A percentile compares a stretch with the other conserved stretches of the same genome.
Evolutionary conservation across 1,140 invertebrate species (phyloP).

Genomic region (Chelonus insularis): DNA sequence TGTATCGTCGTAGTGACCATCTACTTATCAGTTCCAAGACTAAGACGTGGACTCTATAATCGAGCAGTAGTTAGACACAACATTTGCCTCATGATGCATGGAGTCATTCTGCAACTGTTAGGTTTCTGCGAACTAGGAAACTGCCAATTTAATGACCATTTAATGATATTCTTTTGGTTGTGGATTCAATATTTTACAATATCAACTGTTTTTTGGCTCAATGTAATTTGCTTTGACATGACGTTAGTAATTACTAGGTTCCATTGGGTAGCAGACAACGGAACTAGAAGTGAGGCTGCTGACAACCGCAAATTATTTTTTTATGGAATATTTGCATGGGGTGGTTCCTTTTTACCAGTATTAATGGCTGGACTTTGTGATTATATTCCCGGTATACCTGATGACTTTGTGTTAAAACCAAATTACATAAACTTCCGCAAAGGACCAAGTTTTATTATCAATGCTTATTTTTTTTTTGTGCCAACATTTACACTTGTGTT

Average conservation of each 20-base stretch:
- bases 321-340: conserved; percentile 9
- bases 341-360: not conserved
- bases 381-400: conserved; percentile 37
- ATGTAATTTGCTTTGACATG: conserved; percentile 50
- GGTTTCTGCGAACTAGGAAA: conserved; percentile 36
- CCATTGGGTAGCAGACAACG: conserved; percentile 34
- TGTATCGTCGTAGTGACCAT: conserved; percentile 41
- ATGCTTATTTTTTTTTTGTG: conserved; percentile 44
- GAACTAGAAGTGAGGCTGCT: conserved; percentile 19
- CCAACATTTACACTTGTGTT: conserved; percentile 38
- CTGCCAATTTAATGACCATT: conserved; percentile 30
- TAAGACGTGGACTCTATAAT: conserved; percentile 43
- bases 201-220: conserved; percentile 47
- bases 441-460: conserved; percentile 37
- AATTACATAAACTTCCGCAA: conserved; percentile 38
- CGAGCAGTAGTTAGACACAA: conserved; percentile 45
- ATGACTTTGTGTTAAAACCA: conserved; percentile 39
- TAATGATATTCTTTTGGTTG: conserved; percentile 39
- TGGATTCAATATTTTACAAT: conserved; percentile 46
- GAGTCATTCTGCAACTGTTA: conserved; percentile 34
- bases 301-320: conserved; percentile 35
- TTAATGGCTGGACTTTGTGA: conserved; percentile 32
- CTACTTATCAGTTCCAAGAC: conserved; percentile 40
- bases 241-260: conserved; percentile 44
- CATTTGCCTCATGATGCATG: conserved; percentile 40